These are phyloP conservation scores for Pseudomyrmex concolor DNA, from an alignment of 1,140 invertebrate genomes.

Conservation along the genomic window DNA sequence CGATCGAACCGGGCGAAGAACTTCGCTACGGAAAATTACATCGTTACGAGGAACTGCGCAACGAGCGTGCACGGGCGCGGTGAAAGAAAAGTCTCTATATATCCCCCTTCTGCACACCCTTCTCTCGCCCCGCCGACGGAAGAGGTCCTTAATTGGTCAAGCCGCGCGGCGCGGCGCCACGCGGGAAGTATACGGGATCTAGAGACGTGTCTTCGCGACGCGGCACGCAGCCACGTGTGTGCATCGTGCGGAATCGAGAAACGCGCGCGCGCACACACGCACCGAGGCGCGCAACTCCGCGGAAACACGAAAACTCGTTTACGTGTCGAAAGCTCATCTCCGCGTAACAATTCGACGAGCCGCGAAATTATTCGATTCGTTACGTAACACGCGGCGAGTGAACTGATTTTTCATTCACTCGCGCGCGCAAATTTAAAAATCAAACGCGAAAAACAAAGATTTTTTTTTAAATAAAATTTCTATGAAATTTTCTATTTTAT, in stretches of 20 bases:
- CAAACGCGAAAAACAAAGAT: too few relatives aligned
- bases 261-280: constrained; percentile 16
- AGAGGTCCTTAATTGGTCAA: constrained; percentile 80
- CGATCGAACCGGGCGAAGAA: constrained; percentile 1
- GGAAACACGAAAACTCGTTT: neutral
- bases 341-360: neutral
- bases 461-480: too few relatives aligned
- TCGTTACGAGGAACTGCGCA: constrained; percentile 59
- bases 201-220: constrained; percentile 73
- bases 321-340: neutral
- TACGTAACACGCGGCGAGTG: neutral
- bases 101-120: neutral
- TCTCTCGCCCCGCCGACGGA: constrained; percentile 46
- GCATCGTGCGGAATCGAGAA: constrained; percentile 62
- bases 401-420: neutral
- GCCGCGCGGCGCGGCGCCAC: constrained; percentile 57
- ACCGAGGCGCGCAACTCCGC: neutral
- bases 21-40: constrained; percentile 65
- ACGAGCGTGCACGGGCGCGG: constrained; percentile 16
- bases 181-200: constrained; percentile 80
- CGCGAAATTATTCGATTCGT: neutral
- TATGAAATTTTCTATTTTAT: too few relatives aligned
- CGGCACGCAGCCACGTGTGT: constrained; percentile 54
- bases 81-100: constrained; percentile 25
- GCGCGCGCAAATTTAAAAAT: too few relatives aligned